Percentiles rank a stretch among this genome's conserved stretches.
phyloP scores from a whole-genome alignment of 2,797 vertebrate species.

The Poecile montanus region DNA sequence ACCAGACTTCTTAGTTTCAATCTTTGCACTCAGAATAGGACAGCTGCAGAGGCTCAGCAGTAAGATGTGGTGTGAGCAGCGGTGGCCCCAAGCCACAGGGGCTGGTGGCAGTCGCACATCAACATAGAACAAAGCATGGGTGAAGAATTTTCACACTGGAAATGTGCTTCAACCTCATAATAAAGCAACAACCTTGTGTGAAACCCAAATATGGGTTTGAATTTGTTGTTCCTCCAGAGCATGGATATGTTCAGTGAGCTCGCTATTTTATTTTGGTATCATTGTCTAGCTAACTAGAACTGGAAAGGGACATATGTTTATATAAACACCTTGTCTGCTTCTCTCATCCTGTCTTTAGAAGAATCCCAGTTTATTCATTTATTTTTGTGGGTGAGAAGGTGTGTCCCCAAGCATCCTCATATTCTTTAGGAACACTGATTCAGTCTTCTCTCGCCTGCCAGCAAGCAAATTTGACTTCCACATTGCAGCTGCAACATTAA shows the following conservation, averaged over 20 bases:
- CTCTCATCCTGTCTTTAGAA: background rate
- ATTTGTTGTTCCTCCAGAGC: background rate
- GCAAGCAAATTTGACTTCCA: background rate
- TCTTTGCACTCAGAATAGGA: background rate
- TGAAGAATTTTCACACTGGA: background rate
- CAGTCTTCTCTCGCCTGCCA: background rate
- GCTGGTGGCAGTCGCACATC: background rate
- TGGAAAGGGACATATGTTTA: background rate
- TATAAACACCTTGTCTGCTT: background rate
- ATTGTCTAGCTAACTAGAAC: background rate
- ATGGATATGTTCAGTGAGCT: background rate
- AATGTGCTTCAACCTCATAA: background rate
- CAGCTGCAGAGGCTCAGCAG: background rate
- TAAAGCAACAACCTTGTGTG: background rate
- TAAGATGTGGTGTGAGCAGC: background rate
- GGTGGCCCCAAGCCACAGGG: background rate
- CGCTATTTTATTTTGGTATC: background rate
- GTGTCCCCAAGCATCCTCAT: background rate
- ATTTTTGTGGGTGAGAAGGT: background rate
- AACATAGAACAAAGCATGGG: background rate
- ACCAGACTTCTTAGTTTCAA: background rate
- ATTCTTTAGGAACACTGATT: background rate
- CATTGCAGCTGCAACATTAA: background rate
- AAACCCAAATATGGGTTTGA: background rate
- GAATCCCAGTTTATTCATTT: background rate